Percentiles rank a stretch among this genome's conserved stretches.
phyloP scores from a whole-genome alignment of 2,888 invertebrate species.

The Dysmachus trigonus region DNA sequence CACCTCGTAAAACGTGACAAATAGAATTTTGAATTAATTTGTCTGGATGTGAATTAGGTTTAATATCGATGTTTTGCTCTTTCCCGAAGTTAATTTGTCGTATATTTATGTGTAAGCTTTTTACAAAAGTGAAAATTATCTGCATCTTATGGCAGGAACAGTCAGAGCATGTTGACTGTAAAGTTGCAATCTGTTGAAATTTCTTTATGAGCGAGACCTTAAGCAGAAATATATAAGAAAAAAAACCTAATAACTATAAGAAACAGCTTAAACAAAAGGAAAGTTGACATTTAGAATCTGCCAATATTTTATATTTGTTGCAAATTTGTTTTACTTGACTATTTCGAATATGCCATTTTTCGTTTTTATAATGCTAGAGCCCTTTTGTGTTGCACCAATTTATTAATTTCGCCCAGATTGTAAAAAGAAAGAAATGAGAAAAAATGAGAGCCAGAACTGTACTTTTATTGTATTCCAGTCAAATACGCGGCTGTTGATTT shows the following conservation, averaged over 20 bases:
- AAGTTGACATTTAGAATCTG: neutral
- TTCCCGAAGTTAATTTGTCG: slow-evolving; percentile 9
- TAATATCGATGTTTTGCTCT: slow-evolving; percentile 12
- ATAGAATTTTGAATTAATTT: slow-evolving; percentile 58
- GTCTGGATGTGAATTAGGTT: neutral
- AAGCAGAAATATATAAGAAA: neutral
- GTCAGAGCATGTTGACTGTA: neutral
- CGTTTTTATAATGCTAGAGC: neutral
- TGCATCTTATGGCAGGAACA: neutral
- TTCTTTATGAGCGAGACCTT: neutral
- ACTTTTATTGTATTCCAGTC: neutral
- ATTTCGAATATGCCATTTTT: neutral
- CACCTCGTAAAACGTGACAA: slow-evolving; percentile 65
- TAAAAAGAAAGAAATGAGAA: neutral
- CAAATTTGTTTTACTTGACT: neutral
- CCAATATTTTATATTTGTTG: neutral
- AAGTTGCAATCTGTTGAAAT: neutral
- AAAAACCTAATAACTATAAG: neutral
- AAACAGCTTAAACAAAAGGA: neutral
- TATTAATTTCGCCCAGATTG: neutral
- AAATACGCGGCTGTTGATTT: neutral
- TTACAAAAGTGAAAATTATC: neutral
- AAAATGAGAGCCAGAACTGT: neutral
- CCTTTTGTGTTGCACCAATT: neutral
- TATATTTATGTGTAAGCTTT: slow-evolving; percentile 28